phyloP scores from a whole-genome alignment of 2,797 vertebrate species.

The Pangasius mekongensis region DNA sequence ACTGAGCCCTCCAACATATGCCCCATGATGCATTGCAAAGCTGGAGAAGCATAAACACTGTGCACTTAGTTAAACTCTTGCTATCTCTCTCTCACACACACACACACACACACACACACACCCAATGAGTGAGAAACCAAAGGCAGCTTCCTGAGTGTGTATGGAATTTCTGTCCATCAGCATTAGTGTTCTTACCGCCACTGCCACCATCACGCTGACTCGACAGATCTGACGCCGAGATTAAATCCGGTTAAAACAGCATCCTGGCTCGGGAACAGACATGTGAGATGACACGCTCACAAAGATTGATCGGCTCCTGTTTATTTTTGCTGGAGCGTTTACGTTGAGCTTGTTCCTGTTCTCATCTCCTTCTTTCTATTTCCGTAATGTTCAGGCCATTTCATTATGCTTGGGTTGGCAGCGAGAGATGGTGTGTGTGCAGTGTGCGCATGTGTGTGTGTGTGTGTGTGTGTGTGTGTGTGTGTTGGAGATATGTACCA shows the following conservation, averaged over 20 bases:
- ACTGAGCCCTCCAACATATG: background rate
- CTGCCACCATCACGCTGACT: slow-evolving; percentile 40
- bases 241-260: slow-evolving; percentile 1
- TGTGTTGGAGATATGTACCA: background rate
- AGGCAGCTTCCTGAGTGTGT: slow-evolving; percentile 33
- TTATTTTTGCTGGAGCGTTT: slow-evolving; percentile 42
- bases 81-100: background rate
- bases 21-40: slow-evolving; percentile 7
- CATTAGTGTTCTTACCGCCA: slow-evolving; percentile 19
- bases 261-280: slow-evolving; percentile 15
- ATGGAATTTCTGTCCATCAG: slow-evolving; percentile 46
- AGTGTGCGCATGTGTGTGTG: background rate
- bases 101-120: slow-evolving; percentile 14
- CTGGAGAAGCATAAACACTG: slow-evolving; percentile 7
- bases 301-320: slow-evolving; percentile 13
- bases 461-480: background rate
- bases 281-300: slow-evolving; percentile 20
- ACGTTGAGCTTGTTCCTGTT: background rate
- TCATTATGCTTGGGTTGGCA: slow-evolving; percentile 11
- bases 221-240: slow-evolving; percentile 13
- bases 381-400: background rate
- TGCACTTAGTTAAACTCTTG: background rate
- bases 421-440: background rate
- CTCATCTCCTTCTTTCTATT: slow-evolving; percentile 9
- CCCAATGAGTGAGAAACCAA: slow-evolving; percentile 6